These are phyloP conservation scores for Engraulis encrasicolus DNA, from an alignment of 2,113 vertebrate species.

Conservation along the genomic window DNA sequence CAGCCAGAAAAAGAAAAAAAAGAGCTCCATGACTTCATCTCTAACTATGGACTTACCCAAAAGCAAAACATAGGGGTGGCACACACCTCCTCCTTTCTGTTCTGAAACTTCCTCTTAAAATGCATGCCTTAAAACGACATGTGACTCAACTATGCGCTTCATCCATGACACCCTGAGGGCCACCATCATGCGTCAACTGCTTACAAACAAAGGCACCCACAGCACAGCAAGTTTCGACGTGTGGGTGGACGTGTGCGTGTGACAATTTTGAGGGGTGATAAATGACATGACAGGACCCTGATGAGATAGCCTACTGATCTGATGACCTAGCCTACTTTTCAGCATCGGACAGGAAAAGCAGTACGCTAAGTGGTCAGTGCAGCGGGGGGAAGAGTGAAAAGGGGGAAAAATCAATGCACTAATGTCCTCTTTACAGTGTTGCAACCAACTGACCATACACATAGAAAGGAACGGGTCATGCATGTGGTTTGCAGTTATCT, in stretches of 20 bases:
- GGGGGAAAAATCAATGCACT: neutral
- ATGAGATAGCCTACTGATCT: neutral
- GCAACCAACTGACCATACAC: neutral
- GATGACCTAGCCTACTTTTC: slow-evolving; percentile 3
- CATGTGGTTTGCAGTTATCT: neutral
- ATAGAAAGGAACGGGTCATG: neutral
- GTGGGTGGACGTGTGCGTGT: too few species aligned
- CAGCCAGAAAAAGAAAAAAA: neutral
- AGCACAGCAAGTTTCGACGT: neutral
- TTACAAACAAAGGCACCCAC: neutral
- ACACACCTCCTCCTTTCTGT: neutral
- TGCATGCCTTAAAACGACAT: neutral
- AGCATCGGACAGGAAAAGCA: neutral
- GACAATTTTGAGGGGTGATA: neutral
- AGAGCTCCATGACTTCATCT: too few species aligned
- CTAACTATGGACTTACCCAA: neutral
- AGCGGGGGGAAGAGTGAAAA: neutral
- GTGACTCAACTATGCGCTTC: neutral
- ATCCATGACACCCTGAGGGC: neutral
- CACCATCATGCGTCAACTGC: neutral
- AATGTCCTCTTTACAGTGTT: neutral
- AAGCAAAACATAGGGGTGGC: neutral
- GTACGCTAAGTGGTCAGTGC: neutral
- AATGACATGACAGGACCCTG: neutral
- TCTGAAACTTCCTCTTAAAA: neutral